Percentiles rank a stretch among this genome's conserved stretches.
These are phyloP conservation scores for Natrix natrix DNA, from an alignment of 2,797 vertebrate species.

Conservation along the genomic window DNA sequence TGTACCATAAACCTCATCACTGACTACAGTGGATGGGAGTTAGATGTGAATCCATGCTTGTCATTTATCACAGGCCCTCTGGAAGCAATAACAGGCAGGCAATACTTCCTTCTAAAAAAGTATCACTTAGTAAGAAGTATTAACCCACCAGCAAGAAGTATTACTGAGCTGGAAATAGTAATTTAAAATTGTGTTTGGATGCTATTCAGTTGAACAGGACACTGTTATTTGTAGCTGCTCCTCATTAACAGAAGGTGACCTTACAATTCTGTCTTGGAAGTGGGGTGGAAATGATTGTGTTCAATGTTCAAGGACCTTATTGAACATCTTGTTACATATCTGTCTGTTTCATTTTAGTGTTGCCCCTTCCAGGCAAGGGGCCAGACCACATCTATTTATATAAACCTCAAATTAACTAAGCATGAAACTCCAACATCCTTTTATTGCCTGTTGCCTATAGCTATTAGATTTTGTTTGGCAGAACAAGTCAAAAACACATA, in stretches of 20 bases:
- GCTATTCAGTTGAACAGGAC: constrained; percentile 14
- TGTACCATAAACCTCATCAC: neutral
- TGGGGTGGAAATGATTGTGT: constrained; percentile 10
- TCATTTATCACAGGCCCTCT: neutral
- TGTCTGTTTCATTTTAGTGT: neutral
- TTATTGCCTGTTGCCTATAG: neutral
- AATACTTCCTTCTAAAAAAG: constrained; percentile 10
- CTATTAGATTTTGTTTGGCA: neutral
- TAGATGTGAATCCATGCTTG: neutral
- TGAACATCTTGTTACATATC: constrained; percentile 19
- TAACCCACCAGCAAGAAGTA: neutral
- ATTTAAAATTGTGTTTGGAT: constrained; percentile 26
- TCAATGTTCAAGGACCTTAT: neutral
- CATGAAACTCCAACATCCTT: constrained; percentile 9
- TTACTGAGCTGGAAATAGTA: constrained; percentile 8
- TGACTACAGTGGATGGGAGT: neutral
- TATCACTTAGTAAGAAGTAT: neutral
- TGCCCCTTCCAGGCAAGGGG: constrained; percentile 11
- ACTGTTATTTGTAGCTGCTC: constrained; percentile 12
- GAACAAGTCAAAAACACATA: neutral
- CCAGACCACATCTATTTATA: constrained; percentile 28
- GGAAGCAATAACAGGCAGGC: neutral
- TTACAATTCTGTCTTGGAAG: neutral
- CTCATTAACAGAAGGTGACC: constrained; percentile 36
- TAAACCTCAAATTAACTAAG: constrained; percentile 19